phyloP scores from a whole-genome alignment of 92 coral and sea anemone genomes.

The Blastomussa wellsi region DNA sequence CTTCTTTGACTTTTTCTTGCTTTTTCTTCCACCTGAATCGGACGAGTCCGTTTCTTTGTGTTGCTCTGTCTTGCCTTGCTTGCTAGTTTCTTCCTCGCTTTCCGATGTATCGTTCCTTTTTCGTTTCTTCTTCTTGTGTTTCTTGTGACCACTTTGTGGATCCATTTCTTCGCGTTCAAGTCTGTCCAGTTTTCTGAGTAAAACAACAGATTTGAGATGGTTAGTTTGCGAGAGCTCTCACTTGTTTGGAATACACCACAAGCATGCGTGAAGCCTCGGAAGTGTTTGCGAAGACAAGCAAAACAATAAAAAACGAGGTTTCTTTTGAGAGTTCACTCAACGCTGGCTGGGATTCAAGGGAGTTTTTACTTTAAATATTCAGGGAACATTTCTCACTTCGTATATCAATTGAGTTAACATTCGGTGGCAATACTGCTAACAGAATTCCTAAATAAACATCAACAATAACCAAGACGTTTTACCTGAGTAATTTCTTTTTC shows the following conservation, averaged over 20 bases:
- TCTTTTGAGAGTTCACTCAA: neutral
- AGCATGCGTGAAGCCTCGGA: too few relatives aligned
- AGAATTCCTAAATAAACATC: neutral
- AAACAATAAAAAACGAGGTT: too few relatives aligned
- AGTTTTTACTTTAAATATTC: neutral
- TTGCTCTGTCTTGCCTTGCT: neutral
- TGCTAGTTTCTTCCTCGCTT: conserved; percentile 20
- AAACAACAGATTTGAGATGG: neutral
- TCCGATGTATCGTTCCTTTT: conserved; percentile 34
- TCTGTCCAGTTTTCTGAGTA: conserved; percentile 59
- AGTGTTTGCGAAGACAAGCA: neutral
- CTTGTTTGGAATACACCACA: neutral
- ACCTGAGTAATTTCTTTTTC: conserved; percentile 90
- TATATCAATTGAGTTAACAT: neutral
- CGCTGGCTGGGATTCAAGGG: neutral
- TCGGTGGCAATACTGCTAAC: neutral
- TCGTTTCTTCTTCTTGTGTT: conserved; percentile 53
- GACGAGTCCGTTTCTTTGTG: conserved; percentile 13
- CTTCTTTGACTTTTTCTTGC: conserved; percentile 21
- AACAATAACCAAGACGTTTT: neutral
- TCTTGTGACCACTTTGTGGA: conserved; percentile 23
- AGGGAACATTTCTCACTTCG: neutral
- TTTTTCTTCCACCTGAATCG: conserved; percentile 33
- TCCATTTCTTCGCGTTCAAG: conserved; percentile 52
- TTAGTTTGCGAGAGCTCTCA: neutral